Percentiles rank a stretch among this genome's conserved stretches.
phyloP scores from a whole-genome alignment of 2,888 invertebrate genomes.

The Athalia circularis region DNA sequence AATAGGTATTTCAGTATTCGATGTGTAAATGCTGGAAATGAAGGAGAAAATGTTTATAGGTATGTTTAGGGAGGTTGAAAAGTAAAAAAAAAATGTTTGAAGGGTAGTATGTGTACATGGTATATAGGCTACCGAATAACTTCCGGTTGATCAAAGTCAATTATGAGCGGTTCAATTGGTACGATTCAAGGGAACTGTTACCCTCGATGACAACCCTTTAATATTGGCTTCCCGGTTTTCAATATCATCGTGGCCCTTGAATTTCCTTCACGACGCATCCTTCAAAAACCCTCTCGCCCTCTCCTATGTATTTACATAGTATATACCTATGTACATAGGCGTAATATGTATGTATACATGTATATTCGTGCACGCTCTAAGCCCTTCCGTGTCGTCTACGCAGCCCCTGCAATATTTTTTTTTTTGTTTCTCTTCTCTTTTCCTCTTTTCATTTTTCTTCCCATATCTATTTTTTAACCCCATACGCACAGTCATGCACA shows the following conservation, averaged over 20 bases:
- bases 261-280: constrained; percentile 1
- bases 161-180: constrained; percentile 43
- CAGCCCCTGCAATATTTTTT: background rate
- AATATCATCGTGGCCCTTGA: background rate
- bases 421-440: too few relatives aligned
- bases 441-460: background rate
- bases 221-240: constrained; percentile 29
- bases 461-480: background rate
- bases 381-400: background rate
- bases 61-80: background rate
- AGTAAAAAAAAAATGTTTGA: background rate
- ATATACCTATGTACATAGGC: background rate
- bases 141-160: constrained; percentile 46
- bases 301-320: background rate
- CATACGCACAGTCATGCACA: background rate
- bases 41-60: background rate
- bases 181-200: constrained; percentile 23
- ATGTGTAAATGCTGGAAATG: background rate
- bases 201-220: constrained; percentile 3
- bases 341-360: background rate
- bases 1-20: too few relatives aligned
- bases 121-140: background rate
- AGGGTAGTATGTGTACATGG: background rate
- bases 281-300: background rate
- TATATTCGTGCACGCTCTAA: background rate